Conservation (phyloP, 2,888 invertebrate species). For the Monopis laevigella region DNA sequence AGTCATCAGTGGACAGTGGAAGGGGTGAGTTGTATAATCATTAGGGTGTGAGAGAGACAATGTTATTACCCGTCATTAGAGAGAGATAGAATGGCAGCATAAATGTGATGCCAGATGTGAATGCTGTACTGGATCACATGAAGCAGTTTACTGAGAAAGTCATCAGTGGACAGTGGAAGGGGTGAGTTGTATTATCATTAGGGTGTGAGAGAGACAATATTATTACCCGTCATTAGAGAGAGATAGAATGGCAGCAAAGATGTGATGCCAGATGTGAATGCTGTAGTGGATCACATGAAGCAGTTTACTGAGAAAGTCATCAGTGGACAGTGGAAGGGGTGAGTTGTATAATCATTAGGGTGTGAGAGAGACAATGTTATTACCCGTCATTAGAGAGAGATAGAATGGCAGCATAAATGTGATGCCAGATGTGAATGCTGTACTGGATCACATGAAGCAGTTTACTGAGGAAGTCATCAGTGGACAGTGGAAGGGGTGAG, state of each 20-base stretch:
- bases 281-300: constrained; percentile 94
- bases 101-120: constrained; percentile 94
- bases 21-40: constrained; percentile 70
- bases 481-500: constrained; percentile 75
- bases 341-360: no score
- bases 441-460: constrained; percentile 93
- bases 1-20: constrained; percentile 77
- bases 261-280: constrained; percentile 92
- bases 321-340: constrained; percentile 76
- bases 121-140: constrained; percentile 93
- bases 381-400: no score
- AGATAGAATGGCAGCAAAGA: no score
- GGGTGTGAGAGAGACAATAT: no score
- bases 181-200: no score
- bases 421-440: constrained; percentile 91
- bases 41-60: no score
- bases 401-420: constrained; percentile 90
- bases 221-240: no score
- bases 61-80: no score
- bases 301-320: constrained; percentile 85
- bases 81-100: no score
- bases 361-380: no score
- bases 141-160: constrained; percentile 88
- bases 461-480: constrained; percentile 83
- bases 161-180: constrained; percentile 74